phyloP scores from a whole-genome alignment of 2,888 invertebrate species.

The Orthonychiurus folsomi region DNA sequence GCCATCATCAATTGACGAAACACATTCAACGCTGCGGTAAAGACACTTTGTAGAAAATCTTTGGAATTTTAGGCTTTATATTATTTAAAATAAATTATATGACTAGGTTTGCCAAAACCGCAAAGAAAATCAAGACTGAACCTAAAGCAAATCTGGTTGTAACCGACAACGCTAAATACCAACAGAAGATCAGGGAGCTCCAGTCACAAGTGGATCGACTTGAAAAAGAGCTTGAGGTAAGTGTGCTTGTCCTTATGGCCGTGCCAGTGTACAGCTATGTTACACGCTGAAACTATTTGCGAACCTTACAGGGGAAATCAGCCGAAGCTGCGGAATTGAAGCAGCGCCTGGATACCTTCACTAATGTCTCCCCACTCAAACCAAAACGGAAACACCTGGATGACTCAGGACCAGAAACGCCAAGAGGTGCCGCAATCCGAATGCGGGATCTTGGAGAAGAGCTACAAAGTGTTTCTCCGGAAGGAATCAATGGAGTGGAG shows the following conservation, averaged over 20 bases:
- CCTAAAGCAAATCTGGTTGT: constrained; percentile 68
- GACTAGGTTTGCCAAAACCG: constrained; percentile 76
- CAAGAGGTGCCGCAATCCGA: too few relatives aligned
- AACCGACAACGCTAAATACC: constrained; percentile 60
- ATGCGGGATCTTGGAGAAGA: too few relatives aligned
- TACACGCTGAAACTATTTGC: too few relatives aligned
- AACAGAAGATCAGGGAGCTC: constrained; percentile 56
- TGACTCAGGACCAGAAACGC: too few relatives aligned
- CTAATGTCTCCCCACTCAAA: constrained; percentile 9
- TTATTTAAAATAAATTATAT: too few relatives aligned
- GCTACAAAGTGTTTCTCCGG: too few relatives aligned
- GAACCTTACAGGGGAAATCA: constrained; percentile 18
- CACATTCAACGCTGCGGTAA: constrained; percentile 55
- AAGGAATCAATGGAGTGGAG: too few relatives aligned
- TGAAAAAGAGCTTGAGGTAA: too few relatives aligned
- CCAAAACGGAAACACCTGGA: too few relatives aligned
- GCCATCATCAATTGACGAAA: constrained; percentile 69
- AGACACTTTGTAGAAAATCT: constrained; percentile 17
- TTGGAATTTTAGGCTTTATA: too few relatives aligned
- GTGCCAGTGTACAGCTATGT: too few relatives aligned
- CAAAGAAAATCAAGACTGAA: constrained; percentile 69
- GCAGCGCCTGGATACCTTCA: constrained; percentile 12
- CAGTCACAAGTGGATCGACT: constrained; percentile 51
- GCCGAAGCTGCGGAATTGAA: constrained; percentile 19
- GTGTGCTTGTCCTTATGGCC: not conserved